A percentile compares a stretch with the other conserved stretches of the same genome.
These are phyloP conservation scores for Aselliscus stoliczkanus DNA, from an alignment of 2,797 vertebrate species.

Conservation along the genomic window DNA sequence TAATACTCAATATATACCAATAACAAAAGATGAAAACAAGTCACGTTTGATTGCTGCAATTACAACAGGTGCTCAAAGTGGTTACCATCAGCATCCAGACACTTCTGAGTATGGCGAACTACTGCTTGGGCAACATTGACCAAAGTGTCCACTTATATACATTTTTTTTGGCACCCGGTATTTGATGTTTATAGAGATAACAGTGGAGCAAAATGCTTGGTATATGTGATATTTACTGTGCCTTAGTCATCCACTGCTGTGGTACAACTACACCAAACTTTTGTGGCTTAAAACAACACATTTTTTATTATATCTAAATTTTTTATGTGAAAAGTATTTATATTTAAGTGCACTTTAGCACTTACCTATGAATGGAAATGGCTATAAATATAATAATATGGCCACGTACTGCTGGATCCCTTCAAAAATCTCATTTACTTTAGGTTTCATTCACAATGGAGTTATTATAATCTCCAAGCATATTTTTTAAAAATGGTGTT, in stretches of 20 bases:
- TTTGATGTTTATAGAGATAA: not conserved
- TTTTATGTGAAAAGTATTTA: not conserved
- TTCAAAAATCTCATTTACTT: slow-evolving; percentile 10
- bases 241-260: not conserved
- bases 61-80: too few relatives aligned
- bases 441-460: slow-evolving; percentile 10
- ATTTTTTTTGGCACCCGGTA: too few relatives aligned
- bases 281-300: not conserved
- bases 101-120: too few relatives aligned
- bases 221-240: not conserved
- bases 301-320: not conserved
- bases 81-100: too few relatives aligned
- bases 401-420: not conserved
- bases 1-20: too few relatives aligned
- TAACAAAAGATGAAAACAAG: too few relatives aligned
- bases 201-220: not conserved
- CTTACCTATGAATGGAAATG: slow-evolving; percentile 39
- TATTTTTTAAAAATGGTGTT: not conserved
- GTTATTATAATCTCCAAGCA: not conserved
- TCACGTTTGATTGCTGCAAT: too few relatives aligned
- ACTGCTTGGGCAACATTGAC: too few relatives aligned
- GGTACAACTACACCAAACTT: not conserved
- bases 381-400: not conserved
- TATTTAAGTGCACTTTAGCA: not conserved
- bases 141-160: too few relatives aligned